Evolutionary conservation across 2,113 vertebrate species (phyloP), one percentile per base, ranked within the genome.

Genomic region (Stegastes partitus): DNA sequence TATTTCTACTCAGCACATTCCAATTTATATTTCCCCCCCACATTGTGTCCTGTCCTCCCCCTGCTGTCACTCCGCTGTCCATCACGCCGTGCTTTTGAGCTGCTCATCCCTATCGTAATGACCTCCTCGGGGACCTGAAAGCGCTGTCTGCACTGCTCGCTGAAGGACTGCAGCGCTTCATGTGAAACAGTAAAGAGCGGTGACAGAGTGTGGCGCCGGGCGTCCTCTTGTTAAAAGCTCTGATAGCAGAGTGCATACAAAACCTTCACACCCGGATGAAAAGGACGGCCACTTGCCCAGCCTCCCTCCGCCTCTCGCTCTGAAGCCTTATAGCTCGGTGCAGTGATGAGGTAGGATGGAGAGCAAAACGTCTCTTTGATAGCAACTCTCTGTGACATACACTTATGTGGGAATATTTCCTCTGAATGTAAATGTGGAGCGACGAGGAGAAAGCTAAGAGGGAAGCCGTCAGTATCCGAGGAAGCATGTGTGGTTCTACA

Each of bases 61-160:
- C 81, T 68, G 69, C 86, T 91, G 86, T 93, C 92, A 89, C 77
- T 77, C 70, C 26, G 49, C 79, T 71, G 86, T 89, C 89, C 75
- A 55, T 91, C 86, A 90, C 83, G 31, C 61, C 68, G 88, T 51
- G 85, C 85, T 81, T 85, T 54, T 21, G 64, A 79, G 87, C 89
- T 44, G 82, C 87, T 93, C 87, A 90, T 93, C 87, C 86, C 82
- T 55, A 55, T 88, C 85, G 74, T 95, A 95, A 95, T 94, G 93
- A 95, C 92, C 86, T 91, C 93, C 93, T 92, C 77, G 5, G 93
- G 92, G 93, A 94, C 84, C 83, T 71, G 71, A 58, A 85, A 82
- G 82, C 80, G 16, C 74, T 54, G 82, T 91, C 91, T 90, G 84
- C 86, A 77, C 72, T 79, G 83, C 65, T 84, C 51, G 57, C 70